These are phyloP conservation scores for Megastigmus dorsalis DNA, from an alignment of 2,888 invertebrate species.

Conservation along the genomic window DNA sequence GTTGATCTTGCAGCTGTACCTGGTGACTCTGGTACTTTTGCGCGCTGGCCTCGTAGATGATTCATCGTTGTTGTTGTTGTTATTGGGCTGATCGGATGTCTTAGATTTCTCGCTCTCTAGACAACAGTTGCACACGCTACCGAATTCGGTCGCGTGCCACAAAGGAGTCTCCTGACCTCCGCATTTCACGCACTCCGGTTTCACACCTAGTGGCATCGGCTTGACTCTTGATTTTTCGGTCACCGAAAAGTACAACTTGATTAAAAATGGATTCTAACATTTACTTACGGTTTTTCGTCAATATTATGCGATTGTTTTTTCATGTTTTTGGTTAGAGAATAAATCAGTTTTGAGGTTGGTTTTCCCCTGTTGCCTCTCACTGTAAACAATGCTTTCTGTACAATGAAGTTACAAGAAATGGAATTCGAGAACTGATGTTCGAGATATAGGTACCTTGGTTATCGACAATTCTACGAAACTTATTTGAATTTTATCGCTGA, in stretches of 20 bases:
- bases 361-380: no score
- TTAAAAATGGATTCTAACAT: not conserved
- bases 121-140: conserved; percentile 87
- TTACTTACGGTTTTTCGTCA: not conserved
- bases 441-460: no score
- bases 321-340: no score
- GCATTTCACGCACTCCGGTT: conserved; percentile 83
- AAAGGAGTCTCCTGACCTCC: conserved; percentile 82
- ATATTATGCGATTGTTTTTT: not conserved
- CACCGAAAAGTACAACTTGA: no score
- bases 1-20: conserved; percentile 78
- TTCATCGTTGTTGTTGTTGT: conserved; percentile 65
- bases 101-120: conserved; percentile 76
- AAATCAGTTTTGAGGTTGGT: not conserved
- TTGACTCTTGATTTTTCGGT: not conserved
- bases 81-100: conserved; percentile 16
- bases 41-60: not conserved
- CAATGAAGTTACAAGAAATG: no score
- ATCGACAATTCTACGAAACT: no score
- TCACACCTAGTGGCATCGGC: conserved; percentile 75
- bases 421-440: no score
- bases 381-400: no score
- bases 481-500: no score
- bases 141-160: conserved; percentile 85
- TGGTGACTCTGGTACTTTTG: conserved; percentile 74